Base-by-base conservation (phyloP, 2,797 vertebrate species). In the Channallabes apus region DNA sequence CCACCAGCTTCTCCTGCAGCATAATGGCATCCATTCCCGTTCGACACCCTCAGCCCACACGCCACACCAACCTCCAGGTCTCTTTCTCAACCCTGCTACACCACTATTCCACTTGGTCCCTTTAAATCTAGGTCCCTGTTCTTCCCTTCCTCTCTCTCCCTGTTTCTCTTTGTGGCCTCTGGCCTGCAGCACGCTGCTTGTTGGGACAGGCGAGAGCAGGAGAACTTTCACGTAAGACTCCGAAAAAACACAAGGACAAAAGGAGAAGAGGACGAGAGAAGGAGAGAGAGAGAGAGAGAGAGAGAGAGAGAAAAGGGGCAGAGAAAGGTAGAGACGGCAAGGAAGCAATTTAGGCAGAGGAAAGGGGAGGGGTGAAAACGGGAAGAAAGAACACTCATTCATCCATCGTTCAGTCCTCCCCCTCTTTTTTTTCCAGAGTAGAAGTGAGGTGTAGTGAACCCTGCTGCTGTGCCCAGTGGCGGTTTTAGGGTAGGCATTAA, bases 1-100 rank as follows among this genome's bases (percentile, higher is more conserved):
- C 98, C 89, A 97, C 97, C 87, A 99, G 94, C 92, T 96, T 97
- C 92, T 97, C 97, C 93, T 98, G 98, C 89, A 99, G 95, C 88
- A 97, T 96, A 95, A 98, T 96, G 85, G 97, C 96, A 94, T 99
- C 97, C 98, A 99, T 99, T 88, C 93, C 85, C 51, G 71, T 80
- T 87, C 32, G n/a, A 38, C 46, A 82, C 79, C 51, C 75, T 79
- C 85, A 51, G 54, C 59, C 46, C 76, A 82, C 67, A 24, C 59
- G 9, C 69, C 80, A 78, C 86, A 67, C 3, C 56, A 84, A 80
- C 84, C 87, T 88, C 89, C 89, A 89, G 78, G 85, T 84, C 83
- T 80, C 81, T 87, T 89, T 81, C 87, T 89, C 88, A 90, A 86
- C 87, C 90, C 91, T 88, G 18, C 85, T 85, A 75, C 88, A 87